Evolutionary conservation across 2,888 invertebrate species (phyloP).

Genomic region (Matsumyia berberina): DNA sequence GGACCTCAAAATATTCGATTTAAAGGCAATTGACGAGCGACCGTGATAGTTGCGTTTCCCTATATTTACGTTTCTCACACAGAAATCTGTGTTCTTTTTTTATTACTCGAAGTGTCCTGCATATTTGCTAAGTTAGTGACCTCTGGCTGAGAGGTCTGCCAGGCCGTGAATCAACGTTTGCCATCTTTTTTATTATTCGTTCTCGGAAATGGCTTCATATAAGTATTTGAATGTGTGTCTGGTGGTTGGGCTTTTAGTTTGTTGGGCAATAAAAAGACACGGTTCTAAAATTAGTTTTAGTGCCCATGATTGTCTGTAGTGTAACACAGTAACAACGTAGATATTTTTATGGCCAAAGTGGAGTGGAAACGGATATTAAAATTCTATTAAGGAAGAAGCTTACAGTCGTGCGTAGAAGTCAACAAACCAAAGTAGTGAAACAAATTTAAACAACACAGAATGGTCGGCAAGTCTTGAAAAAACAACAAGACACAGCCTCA

Average conservation of each 20-base stretch:
- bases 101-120: constrained; percentile 37
- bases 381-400: neutral
- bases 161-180: constrained; percentile 3
- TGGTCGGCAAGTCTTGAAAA: too few species aligned
- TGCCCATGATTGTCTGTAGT: constrained; percentile 28
- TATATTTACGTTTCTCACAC: constrained; percentile 9
- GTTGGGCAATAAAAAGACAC: constrained; percentile 34
- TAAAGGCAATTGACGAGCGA: neutral
- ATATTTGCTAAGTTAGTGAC: constrained; percentile 51
- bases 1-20: constrained; percentile 36
- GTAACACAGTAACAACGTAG: neutral
- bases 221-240: neutral
- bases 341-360: constrained; percentile 1
- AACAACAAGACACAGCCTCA: too few species aligned
- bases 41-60: neutral
- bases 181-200: constrained; percentile 22
- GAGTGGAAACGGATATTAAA: neutral
- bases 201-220: constrained; percentile 39
- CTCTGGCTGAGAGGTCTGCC: constrained; percentile 4
- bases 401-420: neutral
- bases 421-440: too few species aligned
- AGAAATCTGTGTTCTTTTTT: constrained; percentile 36
- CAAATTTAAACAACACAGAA: too few species aligned
- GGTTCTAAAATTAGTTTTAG: constrained; percentile 40
- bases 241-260: neutral